Evolutionary conservation across 2,113 vertebrate genomes (phyloP), one percentile per base, ranked within the genome.

Genomic region (Paracanthobrama guichenoti): DNA sequence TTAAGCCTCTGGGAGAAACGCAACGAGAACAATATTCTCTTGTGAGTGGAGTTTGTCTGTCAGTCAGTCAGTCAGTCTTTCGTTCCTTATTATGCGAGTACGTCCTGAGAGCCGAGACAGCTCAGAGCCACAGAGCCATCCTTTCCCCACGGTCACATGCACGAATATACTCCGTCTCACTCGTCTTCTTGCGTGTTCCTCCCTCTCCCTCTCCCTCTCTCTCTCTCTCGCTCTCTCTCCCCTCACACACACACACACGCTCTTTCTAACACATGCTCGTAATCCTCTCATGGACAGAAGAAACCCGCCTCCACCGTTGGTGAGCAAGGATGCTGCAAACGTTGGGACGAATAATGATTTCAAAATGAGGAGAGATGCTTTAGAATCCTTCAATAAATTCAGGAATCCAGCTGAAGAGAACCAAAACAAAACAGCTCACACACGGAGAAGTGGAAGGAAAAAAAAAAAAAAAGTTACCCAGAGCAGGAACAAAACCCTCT

Each of bases 111-210:
- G 89, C 90, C 89, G 90, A 90, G 89, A 88, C 91, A 67, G 92
- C 93, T 95, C 93, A 94, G 88, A 90, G 67, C 84, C 83, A 85
- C 60, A 85, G 89, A 90, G 92, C 90, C 94, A 93, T 94, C 93
- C 92, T 91, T 91, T 89, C 87, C 35, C 66, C 3, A 66, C 26
- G 26, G 78, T 42, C 84, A 77, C 77, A 72, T 59, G 82, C 60
- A 26, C 74, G 46, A 77, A 79, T 71, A 57, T 73, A 75, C 64
- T 53, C 67, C n/a, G 53, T 6, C 89, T 88, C 88, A 20, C 85
- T 64, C 71, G 18, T 67, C 35, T 81, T 39, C 72, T 53, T 46
- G 50, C 76, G 24, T 78, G 7, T 48, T 48, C 64, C 60, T 3
- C 50, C 53, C 82, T 76, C 73, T 59, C 79, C 71, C 55, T 69